Percentiles rank a stretch among this genome's conserved stretches.
phyloP scores from a whole-genome alignment of 2,888 invertebrate species.

The Drosophila emarginata region DNA sequence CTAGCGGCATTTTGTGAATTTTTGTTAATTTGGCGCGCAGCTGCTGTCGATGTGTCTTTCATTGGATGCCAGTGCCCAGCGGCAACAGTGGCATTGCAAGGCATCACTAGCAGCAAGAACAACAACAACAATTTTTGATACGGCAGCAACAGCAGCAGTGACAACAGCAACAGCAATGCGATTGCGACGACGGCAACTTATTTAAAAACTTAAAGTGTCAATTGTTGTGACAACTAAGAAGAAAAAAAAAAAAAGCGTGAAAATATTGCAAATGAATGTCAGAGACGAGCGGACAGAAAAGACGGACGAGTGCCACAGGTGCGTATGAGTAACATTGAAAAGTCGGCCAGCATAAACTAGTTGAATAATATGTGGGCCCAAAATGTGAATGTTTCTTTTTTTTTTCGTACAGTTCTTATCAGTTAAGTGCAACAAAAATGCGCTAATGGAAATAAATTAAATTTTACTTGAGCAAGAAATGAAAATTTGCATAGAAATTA shows the following conservation, averaged over 20 bases:
- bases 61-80: constrained; percentile 43
- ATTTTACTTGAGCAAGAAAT: no score
- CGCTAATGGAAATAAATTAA: no score
- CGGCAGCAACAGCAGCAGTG: constrained; percentile 9
- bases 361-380: constrained; percentile 41
- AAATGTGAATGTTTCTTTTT: not conserved
- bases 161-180: constrained; percentile 2
- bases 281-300: constrained; percentile 20
- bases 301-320: constrained; percentile 63
- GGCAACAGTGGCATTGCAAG: constrained; percentile 28
- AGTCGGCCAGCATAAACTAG: constrained; percentile 71
- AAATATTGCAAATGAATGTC: constrained; percentile 74
- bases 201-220: constrained; percentile 75
- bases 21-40: constrained; percentile 68
- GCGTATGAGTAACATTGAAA: constrained; percentile 75
- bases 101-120: constrained; percentile 11
- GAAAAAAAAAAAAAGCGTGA: constrained; percentile 55
- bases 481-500: no score
- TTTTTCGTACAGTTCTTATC: constrained; percentile 18
- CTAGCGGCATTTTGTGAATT: constrained; percentile 48
- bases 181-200: constrained; percentile 41
- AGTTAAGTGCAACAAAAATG: not conserved
- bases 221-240: constrained; percentile 73
- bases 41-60: constrained; percentile 76
- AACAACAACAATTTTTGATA: constrained; percentile 20